Percentiles rank a stretch among this genome's conserved stretches.
Evolutionary conservation across 2,113 vertebrate species (phyloP).

Genomic region (Oostethus manadensis): DNA sequence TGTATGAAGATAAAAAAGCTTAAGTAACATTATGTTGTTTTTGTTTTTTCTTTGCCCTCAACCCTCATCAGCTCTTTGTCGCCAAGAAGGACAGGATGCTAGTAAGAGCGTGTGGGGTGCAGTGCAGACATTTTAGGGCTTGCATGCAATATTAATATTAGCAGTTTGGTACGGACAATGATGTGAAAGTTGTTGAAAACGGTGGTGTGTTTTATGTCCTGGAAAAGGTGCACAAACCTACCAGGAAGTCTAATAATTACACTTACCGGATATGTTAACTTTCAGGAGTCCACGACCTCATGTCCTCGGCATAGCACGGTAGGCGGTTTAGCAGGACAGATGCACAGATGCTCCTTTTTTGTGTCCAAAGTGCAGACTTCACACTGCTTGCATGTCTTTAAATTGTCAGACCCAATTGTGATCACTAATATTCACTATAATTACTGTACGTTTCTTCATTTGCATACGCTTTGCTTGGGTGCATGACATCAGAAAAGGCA

Average conservation of each 20-base stretch:
- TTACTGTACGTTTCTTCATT: too few species aligned
- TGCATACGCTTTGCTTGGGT: too few species aligned
- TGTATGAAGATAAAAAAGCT: neutral
- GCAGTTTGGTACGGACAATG: neutral
- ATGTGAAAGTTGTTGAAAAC: conserved; percentile 7
- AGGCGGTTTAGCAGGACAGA: too few species aligned
- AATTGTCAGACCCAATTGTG: too few species aligned
- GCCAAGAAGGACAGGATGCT: conserved; percentile 89
- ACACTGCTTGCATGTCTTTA: too few species aligned
- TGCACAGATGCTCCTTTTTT: too few species aligned
- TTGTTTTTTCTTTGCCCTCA: conserved; percentile 29
- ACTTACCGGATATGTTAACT: too few species aligned
- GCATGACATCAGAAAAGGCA: too few species aligned
- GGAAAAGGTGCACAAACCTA: neutral
- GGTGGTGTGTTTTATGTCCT: conserved; percentile 11
- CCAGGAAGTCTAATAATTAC: neutral
- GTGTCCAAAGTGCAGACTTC: too few species aligned
- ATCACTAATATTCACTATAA: too few species aligned
- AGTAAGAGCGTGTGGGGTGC: conserved; percentile 80
- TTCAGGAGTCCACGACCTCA: too few species aligned
- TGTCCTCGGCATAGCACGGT: too few species aligned
- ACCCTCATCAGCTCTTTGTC: conserved; percentile 82
- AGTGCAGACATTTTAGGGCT: conserved; percentile 31
- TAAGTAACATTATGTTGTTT: neutral
- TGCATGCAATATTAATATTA: conserved; percentile 16